A percentile compares a stretch with the other conserved stretches of the same genome.
Conservation (phyloP, 2,888 invertebrate genomes). For the Campaea margaritaria region DNA sequence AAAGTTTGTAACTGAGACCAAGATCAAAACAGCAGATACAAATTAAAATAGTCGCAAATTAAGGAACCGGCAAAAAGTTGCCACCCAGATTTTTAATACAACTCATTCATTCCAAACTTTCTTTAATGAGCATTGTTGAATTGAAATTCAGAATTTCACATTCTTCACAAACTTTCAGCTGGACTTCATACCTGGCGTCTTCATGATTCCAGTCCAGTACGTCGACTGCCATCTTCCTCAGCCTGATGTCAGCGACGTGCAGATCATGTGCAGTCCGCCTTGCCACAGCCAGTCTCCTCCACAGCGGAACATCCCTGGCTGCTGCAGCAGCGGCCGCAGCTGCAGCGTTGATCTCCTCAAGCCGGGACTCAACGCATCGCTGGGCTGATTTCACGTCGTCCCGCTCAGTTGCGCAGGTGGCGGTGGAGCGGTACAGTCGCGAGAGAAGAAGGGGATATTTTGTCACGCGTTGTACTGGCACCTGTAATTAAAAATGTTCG, state of each 20-base stretch:
- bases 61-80: background rate
- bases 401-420: conserved; percentile 92
- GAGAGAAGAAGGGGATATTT: conserved; percentile 97
- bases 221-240: conserved; percentile 97
- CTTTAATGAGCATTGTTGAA: too few relatives aligned
- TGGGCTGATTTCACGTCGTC: conserved; percentile 94
- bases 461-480: conserved; percentile 98
- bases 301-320: conserved; percentile 93
- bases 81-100: too few relatives aligned
- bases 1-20: background rate
- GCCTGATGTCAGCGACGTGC: conserved; percentile 95
- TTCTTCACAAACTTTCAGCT: too few relatives aligned
- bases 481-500: conserved; percentile 72
- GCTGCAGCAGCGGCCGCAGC: conserved; percentile 96
- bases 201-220: conserved; percentile 97
- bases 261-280: conserved; percentile 92
- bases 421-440: conserved; percentile 95
- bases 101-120: too few relatives aligned
- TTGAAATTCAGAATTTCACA: too few relatives aligned
- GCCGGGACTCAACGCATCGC: conserved; percentile 95
- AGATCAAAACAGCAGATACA: background rate
- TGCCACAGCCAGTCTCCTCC: conserved; percentile 94
- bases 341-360: conserved; percentile 97
- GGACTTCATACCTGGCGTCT: conserved; percentile 87
- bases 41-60: background rate